Evolutionary conservation across 2,888 invertebrate species (phyloP).

Genomic region (Dicyrtomina minuta): DNA sequence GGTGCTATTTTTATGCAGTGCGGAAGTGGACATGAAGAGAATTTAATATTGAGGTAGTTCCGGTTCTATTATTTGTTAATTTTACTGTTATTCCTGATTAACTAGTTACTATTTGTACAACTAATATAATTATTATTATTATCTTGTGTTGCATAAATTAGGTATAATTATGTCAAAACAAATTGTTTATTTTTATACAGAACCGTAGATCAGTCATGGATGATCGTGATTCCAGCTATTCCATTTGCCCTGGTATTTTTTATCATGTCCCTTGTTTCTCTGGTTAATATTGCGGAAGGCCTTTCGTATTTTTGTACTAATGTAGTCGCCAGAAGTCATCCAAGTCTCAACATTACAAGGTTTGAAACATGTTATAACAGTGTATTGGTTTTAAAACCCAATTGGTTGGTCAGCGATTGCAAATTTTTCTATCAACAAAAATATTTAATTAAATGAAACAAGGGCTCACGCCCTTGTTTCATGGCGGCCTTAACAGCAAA

Average conservation of each 20-base stretch:
- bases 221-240: background rate
- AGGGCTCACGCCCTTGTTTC: no score
- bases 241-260: slow-evolving; percentile 12
- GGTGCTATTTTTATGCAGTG: slow-evolving; percentile 9
- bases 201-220: background rate
- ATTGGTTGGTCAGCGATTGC: no score
- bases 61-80: background rate
- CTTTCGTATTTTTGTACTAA: slow-evolving; percentile 6
- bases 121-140: background rate
- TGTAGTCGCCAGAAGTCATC: slow-evolving; percentile 2
- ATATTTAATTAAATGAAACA: no score
- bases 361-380: no score
- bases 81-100: background rate
- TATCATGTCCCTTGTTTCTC: background rate
- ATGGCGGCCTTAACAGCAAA: no score
- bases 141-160: background rate
- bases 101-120: no score
- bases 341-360: slow-evolving; percentile 14
- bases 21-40: background rate
- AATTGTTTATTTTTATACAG: background rate
- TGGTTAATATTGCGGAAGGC: slow-evolving; percentile 5
- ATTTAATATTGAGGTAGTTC: no score
- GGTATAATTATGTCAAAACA: background rate
- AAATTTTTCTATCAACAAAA: no score
- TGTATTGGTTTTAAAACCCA: no score